Evolutionary conservation across 2,888 invertebrate species (phyloP), one percentile per base, ranked within the genome.

Genomic region (Monoplex corrugatus): DNA sequence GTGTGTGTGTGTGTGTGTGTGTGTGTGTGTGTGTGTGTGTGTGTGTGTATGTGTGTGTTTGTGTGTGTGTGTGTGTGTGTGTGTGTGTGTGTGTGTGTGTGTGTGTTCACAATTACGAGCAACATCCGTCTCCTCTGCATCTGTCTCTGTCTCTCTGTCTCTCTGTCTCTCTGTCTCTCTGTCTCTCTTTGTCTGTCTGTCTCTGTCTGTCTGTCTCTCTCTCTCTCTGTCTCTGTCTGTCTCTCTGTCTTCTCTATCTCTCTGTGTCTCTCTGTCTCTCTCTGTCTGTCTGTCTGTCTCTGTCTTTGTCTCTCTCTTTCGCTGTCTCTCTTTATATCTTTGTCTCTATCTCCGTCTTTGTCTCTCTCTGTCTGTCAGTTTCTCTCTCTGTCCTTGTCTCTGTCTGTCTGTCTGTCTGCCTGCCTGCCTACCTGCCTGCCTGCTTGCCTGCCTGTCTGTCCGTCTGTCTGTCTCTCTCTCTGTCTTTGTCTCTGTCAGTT

Each of bases 221-320:
- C 72, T 72, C 72, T 72, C 32, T 35, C 72, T 72, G 35, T 72
- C 72, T 72, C 50, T 50, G 10, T 50, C 50, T 50, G 10, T 50
- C 50, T 50, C 50, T 50, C 50, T 50, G 10, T 50, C 50, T 50
- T 16, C 16, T 57, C 57, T 57, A 16, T 57, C 57, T 57, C 75
- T 38, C 75, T 75, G n/a, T 75, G 16, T 75, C 75, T 75, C 75
- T 75, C 75, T 75, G 1, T 75, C 75, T 75, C 75, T 75, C 75
- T 75, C 75, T 75, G n/a, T n/a, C n/a, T n/a, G n/a, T 75, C 75
- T 16, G 2, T 16, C 75, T 75, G n/a, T 16, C 23, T 16, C 75
- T 75, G n/a, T 16, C 23, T 16, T 10, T 75, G n/a, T 75, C 23
- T 16, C 23, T 38, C 57, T 57, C 10, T 10, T 10, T 57, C 57